A percentile compares a stretch with the other conserved stretches of the same genome.
These are phyloP conservation scores for Notarius lentiginosus DNA, from an alignment of 2,113 vertebrate genomes.

Conservation along the genomic window DNA sequence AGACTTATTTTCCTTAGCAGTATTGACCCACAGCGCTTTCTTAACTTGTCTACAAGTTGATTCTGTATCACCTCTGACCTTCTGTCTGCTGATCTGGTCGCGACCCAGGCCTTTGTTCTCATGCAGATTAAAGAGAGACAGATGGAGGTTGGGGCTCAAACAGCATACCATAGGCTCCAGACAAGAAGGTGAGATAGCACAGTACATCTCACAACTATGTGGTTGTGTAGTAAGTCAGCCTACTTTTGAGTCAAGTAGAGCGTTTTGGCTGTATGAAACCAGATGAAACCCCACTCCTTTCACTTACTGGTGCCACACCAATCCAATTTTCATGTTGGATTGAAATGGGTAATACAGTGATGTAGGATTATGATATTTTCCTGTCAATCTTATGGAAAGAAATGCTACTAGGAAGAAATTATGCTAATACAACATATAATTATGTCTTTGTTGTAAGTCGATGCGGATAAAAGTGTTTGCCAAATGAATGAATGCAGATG, in stretches of 20 bases:
- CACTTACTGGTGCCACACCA: background rate
- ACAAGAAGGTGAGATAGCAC: background rate
- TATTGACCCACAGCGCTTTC: background rate
- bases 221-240: background rate
- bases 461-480: background rate
- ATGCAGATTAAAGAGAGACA: constrained; percentile 45
- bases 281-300: background rate
- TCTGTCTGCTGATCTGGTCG: constrained; percentile 16
- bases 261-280: background rate
- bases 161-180: background rate
- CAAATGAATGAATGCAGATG: background rate
- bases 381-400: background rate
- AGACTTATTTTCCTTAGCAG: background rate
- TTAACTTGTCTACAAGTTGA: background rate
- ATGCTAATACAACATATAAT: background rate
- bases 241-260: background rate
- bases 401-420: background rate
- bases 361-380: background rate
- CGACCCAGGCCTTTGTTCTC: constrained; percentile 35
- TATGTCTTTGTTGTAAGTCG: background rate
- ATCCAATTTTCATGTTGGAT: background rate
- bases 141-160: constrained; percentile 25
- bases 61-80: constrained; percentile 5
- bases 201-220: too few relatives aligned
- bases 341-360: background rate